Conservation (phyloP, 2,888 invertebrate species). For the Biston betularia region DNA sequence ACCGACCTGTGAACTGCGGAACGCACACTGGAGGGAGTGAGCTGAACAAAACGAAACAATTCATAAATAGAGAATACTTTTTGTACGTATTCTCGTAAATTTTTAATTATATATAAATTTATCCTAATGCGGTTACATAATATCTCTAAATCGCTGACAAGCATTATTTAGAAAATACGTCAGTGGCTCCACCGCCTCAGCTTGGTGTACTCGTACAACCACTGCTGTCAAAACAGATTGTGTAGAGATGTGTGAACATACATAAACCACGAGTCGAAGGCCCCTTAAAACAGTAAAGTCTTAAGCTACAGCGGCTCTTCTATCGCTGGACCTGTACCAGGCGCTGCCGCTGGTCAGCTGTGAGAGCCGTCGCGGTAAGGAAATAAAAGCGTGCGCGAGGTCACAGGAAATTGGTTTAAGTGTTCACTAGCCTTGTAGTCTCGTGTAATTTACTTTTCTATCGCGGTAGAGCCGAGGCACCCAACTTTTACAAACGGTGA, state of each 20-base stretch:
- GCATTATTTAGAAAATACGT: not conserved
- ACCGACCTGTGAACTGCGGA: not conserved
- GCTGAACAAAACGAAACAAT: too few species aligned
- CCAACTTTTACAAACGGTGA: too few species aligned
- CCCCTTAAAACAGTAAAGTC: conserved; percentile 12
- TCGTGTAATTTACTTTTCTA: too few species aligned
- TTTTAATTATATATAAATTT: too few species aligned
- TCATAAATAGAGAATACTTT: too few species aligned
- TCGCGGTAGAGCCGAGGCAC: too few species aligned
- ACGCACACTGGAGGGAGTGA: too few species aligned
- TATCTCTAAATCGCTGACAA: too few species aligned
- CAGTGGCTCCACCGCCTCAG: not conserved
- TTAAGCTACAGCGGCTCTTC: conserved; percentile 7
- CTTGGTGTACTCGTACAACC: conserved; percentile 49
- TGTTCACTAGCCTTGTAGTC: conserved; percentile 53
- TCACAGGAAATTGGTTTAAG: conserved; percentile 47
- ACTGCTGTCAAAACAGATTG: conserved; percentile 54
- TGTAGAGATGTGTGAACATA: conserved; percentile 47
- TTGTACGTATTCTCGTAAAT: too few species aligned
- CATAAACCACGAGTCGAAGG: conserved; percentile 25
- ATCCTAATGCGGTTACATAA: too few species aligned
- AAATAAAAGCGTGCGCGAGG: conserved; percentile 29
- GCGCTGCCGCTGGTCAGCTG: not conserved
- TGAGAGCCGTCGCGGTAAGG: conserved; percentile 36
- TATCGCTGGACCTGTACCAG: conserved; percentile 1